A percentile compares a stretch with the other conserved stretches of the same genome.
phyloP scores from a whole-genome alignment of 2,888 invertebrate species.

The Platycnemis pennipes region DNA sequence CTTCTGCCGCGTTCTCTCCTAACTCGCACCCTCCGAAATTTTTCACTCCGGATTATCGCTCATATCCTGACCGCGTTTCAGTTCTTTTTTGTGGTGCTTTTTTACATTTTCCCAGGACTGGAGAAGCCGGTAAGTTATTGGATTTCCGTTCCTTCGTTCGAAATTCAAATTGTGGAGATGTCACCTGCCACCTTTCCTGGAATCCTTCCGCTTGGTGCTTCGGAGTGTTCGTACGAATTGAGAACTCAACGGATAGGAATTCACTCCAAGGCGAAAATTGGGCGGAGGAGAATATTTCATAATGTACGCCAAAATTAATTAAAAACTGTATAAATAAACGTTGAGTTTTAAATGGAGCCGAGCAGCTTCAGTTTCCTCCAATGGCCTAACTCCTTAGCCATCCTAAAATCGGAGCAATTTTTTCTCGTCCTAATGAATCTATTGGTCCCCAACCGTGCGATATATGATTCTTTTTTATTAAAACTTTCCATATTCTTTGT shows the following conservation, averaged over 20 bases:
- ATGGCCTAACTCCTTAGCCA: not conserved
- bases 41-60: not conserved
- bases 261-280: not conserved
- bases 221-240: not conserved
- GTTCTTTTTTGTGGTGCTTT: not conserved
- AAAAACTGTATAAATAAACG: not conserved
- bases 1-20: not conserved
- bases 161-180: conserved; percentile 5
- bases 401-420: too few relatives aligned
- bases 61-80: not conserved
- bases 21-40: not conserved
- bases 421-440: too few relatives aligned
- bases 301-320: not conserved
- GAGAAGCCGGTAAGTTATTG: not conserved
- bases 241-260: not conserved
- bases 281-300: not conserved
- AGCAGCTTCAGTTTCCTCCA: not conserved
- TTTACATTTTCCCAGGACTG: not conserved
- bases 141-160: not conserved
- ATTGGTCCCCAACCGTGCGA: too few relatives aligned
- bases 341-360: not conserved
- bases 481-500: too few relatives aligned
- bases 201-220: not conserved
- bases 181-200: not conserved
- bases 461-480: too few relatives aligned